Conservation (phyloP, 2,113 vertebrate genomes). For the Synodontis membranacea region DNA sequence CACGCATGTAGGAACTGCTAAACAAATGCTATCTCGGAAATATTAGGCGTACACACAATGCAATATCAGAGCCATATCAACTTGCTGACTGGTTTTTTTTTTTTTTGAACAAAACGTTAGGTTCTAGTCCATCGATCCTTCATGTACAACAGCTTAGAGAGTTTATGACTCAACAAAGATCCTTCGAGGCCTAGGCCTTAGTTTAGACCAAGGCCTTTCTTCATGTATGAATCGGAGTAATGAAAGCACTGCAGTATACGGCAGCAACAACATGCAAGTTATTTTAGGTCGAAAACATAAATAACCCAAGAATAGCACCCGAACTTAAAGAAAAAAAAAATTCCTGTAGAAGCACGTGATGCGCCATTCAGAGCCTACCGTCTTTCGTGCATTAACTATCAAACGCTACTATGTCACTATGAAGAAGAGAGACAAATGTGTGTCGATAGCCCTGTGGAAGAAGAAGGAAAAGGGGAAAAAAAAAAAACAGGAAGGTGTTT, state of each 20-base stretch:
- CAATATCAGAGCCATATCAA: background rate
- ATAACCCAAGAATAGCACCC: background rate
- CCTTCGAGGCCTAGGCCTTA: constrained; percentile 47
- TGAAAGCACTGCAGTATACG: constrained; percentile 35
- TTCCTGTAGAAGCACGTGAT: constrained; percentile 41
- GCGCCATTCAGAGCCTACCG: background rate
- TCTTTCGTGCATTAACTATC: constrained; percentile 3
- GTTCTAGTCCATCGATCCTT: background rate
- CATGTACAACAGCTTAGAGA: constrained; percentile 21
- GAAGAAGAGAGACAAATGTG: background rate
- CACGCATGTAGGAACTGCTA: background rate
- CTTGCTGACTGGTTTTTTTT: background rate
- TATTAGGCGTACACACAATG: background rate
- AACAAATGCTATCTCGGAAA: background rate
- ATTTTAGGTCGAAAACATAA: constrained; percentile 18
- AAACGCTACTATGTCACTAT: background rate
- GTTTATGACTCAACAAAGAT: constrained; percentile 39
- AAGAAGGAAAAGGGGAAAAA: background rate
- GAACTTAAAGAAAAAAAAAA: background rate
- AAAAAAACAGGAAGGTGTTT: background rate
- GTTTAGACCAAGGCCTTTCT: constrained; percentile 44
- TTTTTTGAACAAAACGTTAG: background rate
- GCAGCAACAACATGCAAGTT: background rate
- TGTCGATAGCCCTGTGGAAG: too few relatives aligned
- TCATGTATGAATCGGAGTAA: constrained; percentile 40